Evolutionary conservation across 1,140 invertebrate species (phyloP), one percentile per base, ranked within the genome.

Genomic region (Sitodiplosis mosellana): DNA sequence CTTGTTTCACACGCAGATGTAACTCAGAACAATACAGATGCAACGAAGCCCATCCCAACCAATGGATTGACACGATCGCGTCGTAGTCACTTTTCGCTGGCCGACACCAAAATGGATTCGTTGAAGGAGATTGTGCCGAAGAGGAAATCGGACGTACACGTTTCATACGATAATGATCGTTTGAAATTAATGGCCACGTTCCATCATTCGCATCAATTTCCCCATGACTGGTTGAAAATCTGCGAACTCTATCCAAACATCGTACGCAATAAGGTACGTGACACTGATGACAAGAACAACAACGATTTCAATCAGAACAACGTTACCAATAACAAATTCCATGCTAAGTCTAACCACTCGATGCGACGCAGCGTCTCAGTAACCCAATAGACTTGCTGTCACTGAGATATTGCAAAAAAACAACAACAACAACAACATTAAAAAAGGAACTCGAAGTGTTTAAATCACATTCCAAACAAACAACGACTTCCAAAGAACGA

Each of bases 31-130:
- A n/a, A 5, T 40, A 6, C 37, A 40, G 18, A n/a, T 3, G 27
- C 37, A 17, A 15, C 37, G 14, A 14, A 48, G 27, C 33, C 51
- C 45, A 55, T 52, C 37, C 60, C 57, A 38, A 56, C 36, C 3
- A 51, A 64, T 53, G 61, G 62, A 1, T 46, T 64, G 37, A 55
- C 60, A 17, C 53, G 62, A 34, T 64, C 62, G 1, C 55, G 62
- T n/a, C 58, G 62, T 46, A 64, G 61, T 50, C 62, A 64, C 49
- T 64, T 64, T 44, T 64, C 62, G 5, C 60, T 60, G 33, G 64
- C 64, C 47, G 62, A 64, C 46, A 61, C 59, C 4, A 61, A 59
- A 11, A 58, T 61, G 2, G 62, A 64, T 51, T n/a, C n/a, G 7
- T 2, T 12, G 12, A 33, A 45, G 15, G 14, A n/a, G 20, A 27